Percentiles rank a stretch among this genome's conserved stretches.
These are phyloP conservation scores for Conistra vaccinii DNA, from an alignment of 2,888 invertebrate species.

Conservation along the genomic window DNA sequence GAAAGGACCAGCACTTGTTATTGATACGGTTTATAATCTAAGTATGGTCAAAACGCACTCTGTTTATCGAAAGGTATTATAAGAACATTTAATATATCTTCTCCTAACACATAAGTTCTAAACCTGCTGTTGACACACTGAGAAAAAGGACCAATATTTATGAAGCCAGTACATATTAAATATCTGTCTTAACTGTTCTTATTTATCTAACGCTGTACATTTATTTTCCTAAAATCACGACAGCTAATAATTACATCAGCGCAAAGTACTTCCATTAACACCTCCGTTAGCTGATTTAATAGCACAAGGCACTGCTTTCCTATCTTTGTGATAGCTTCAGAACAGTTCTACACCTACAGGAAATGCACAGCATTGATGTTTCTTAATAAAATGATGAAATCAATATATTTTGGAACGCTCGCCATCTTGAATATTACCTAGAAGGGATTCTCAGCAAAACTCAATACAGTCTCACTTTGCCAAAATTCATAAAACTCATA, in stretches of 20 bases:
- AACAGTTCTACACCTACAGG: slow-evolving; percentile 18
- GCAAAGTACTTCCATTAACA: slow-evolving; percentile 12
- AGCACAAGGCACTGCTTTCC: neutral
- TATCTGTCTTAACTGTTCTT: neutral
- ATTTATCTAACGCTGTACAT: neutral
- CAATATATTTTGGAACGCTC: neutral
- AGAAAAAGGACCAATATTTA: neutral
- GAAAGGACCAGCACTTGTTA: neutral
- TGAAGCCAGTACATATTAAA: no score
- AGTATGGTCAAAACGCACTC: neutral
- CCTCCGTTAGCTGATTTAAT: slow-evolving; percentile 18
- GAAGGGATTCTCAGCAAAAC: neutral
- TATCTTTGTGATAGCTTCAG: neutral
- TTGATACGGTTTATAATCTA: no score
- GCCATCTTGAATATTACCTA: neutral
- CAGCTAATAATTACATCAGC: slow-evolving; percentile 14
- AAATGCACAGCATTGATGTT: neutral
- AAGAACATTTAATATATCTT: neutral
- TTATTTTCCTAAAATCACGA: neutral
- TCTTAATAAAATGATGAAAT: slow-evolving; percentile 10
- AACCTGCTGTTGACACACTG: neutral
- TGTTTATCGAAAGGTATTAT: neutral
- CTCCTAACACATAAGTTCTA: neutral
- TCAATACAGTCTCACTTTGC: neutral
- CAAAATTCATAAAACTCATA: neutral